A percentile compares a stretch with the other conserved stretches of the same genome.
Evolutionary conservation across 1,140 invertebrate genomes (phyloP).

Genomic region (Trichonephila clavata): DNA sequence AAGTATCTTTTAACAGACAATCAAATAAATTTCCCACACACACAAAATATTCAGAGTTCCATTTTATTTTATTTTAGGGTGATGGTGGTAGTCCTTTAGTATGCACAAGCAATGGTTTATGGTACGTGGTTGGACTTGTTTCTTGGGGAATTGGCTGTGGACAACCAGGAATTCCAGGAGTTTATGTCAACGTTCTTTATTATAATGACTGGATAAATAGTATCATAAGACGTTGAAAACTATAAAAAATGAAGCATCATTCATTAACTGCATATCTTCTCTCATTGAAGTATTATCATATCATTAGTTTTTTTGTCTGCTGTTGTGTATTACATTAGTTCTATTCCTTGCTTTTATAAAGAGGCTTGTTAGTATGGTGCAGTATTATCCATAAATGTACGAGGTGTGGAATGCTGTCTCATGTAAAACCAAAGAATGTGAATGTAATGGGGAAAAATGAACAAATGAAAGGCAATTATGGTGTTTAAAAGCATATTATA

Average conservation of each 20-base stretch:
- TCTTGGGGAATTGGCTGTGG: conserved; percentile 89
- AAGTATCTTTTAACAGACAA: too few relatives aligned
- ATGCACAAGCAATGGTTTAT: conserved; percentile 81
- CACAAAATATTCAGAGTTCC: too few relatives aligned
- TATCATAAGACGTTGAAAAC: not conserved
- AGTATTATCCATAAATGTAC: too few relatives aligned
- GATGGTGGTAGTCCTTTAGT: conserved; percentile 79
- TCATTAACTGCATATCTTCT: not conserved
- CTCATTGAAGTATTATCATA: not conserved
- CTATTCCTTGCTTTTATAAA: not conserved
- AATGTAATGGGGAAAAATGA: too few relatives aligned
- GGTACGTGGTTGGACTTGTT: conserved; percentile 85
- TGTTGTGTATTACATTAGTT: not conserved
- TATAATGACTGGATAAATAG: conserved; percentile 84
- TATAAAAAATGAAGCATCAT: not conserved
- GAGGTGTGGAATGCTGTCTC: too few relatives aligned
- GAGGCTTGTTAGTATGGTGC: too few relatives aligned
- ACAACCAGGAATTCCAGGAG: conserved; percentile 85
- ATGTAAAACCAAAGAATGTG: too few relatives aligned
- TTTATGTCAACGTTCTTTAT: conserved; percentile 86
- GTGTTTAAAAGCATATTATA: too few relatives aligned
- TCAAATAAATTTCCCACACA: too few relatives aligned
- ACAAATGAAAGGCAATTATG: too few relatives aligned
- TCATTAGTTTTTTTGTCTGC: not conserved
- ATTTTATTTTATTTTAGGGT: conserved; percentile 44